Base-by-base conservation (phyloP, 1,140 invertebrate species). In the Piezodorus guildinii region DNA sequence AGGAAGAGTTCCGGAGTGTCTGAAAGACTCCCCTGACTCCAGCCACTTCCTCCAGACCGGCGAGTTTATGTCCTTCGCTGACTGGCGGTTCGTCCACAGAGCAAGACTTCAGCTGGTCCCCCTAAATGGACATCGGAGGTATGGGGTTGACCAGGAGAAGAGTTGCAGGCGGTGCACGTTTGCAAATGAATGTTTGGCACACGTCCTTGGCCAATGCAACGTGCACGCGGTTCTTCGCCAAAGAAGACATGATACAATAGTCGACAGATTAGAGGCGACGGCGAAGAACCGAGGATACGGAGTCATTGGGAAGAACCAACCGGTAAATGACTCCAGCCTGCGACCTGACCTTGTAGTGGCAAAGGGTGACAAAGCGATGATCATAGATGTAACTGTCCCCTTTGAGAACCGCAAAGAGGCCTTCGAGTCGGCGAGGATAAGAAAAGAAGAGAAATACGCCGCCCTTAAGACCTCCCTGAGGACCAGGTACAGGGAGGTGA, bases 341-440 rank as follows among this genome's bases (percentile, higher is more conserved):
- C 61, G 68, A n/a, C 72, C 72, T 9, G 73, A 74, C 67, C 65
- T 74, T 2, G 69, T 74, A 12, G 58, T 74, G 10, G 64, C 59
- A 17, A 62, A 73, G 62, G 71, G 43, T 10, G 68, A 67, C 8
- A 65, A 39, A 0, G 61, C 70, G 17, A 6, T 60, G 30, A 69
- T 72, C 16, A 65, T 74, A 46, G 73, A 77, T 60, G 71, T 77
- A 3, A 64, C 72, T 19, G 69, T 76, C 25, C 69, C 72, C 0
- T 76, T 75, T 23, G 74, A 77, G 45, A 76, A 75, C 63, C 63
- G 68, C 9, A 19, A 34, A 8, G 63, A 52, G 0, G 72, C 70
- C 0, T 46, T 73, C 8, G 63, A 54, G 1, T 52, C 43, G 15
- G 69, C 65, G 0, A 58, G 69, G 12, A 10, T 17, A 0, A 30